phyloP scores from a whole-genome alignment of 2,888 invertebrate genomes.

The Ophion costatus region DNA sequence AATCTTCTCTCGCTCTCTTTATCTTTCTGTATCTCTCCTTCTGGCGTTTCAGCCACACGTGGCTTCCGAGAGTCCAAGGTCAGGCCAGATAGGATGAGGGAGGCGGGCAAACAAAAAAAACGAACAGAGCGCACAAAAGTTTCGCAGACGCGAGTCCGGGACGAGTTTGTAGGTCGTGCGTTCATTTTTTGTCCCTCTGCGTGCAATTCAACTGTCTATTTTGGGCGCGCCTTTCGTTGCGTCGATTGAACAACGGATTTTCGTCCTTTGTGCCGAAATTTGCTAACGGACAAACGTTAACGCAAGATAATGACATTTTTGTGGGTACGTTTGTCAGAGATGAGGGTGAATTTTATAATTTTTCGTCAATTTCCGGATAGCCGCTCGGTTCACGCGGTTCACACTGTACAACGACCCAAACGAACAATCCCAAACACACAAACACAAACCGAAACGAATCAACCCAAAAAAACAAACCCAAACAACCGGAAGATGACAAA shows the following conservation, averaged over 20 bases:
- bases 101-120: conserved; percentile 11
- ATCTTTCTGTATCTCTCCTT: not conserved
- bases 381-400: no score
- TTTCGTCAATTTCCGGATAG: no score
- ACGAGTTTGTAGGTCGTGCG: conserved; percentile 49
- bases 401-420: no score
- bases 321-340: no score
- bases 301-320: not conserved
- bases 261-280: not conserved
- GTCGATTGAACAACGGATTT: not conserved
- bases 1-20: conserved; percentile 7
- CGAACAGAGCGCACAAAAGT: conserved; percentile 8
- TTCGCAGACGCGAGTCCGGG: conserved; percentile 33
- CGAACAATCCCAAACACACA: no score
- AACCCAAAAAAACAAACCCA: no score
- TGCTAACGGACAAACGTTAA: not conserved
- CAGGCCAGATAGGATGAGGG: conserved; percentile 14
- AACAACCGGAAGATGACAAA: no score
- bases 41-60: conserved; percentile 36
- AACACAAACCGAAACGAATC: no score
- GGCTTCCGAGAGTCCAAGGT: conserved; percentile 47
- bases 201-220: not conserved
- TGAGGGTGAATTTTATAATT: no score
- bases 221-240: not conserved
- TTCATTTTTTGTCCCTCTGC: not conserved